These are phyloP conservation scores for Ochropacha duplaris DNA, from an alignment of 2,888 invertebrate species.

Conservation along the genomic window DNA sequence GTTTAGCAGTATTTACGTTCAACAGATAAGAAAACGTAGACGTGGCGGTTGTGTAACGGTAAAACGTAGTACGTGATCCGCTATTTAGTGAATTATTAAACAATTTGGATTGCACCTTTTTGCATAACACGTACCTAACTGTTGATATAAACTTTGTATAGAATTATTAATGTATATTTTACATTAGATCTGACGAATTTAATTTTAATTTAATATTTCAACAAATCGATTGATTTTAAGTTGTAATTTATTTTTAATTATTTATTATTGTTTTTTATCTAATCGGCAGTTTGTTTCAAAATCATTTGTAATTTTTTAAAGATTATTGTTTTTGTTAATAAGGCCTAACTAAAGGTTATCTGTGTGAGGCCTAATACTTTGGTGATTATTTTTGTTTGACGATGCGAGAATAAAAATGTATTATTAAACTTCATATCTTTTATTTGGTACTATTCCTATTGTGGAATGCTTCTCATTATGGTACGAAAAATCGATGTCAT, in stretches of 20 bases:
- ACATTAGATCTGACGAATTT: slow-evolving; percentile 48
- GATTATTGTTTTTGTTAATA: slow-evolving; percentile 20
- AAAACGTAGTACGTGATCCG: slow-evolving; percentile 30
- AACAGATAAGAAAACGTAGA: slow-evolving; percentile 21
- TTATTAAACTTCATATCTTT: slow-evolving; percentile 37
- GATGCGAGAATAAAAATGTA: slow-evolving; percentile 78
- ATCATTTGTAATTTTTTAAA: slow-evolving; percentile 21
- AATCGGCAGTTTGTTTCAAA: slow-evolving; percentile 37
- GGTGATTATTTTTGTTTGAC: slow-evolving; percentile 58
- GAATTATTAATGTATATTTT: slow-evolving; percentile 64
- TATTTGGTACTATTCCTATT: not conserved
- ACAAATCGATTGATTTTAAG: slow-evolving; percentile 30
- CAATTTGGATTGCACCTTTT: slow-evolving; percentile 71
- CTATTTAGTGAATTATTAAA: slow-evolving; percentile 37
- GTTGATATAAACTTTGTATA: slow-evolving; percentile 74
- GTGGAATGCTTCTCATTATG: too few species aligned
- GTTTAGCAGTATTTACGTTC: slow-evolving; percentile 6
- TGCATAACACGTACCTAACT: slow-evolving; percentile 75
- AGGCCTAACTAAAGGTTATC: slow-evolving; percentile 36
- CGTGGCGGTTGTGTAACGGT: slow-evolving; percentile 16
- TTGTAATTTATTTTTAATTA: slow-evolving; percentile 51
- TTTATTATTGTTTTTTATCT: slow-evolving; percentile 47
- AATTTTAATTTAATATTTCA: slow-evolving; percentile 30
- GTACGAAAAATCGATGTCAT: too few species aligned
- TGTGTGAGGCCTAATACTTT: slow-evolving; percentile 31